Conservation (phyloP, 2,888 invertebrate species). For the Epinotia brunnichana region DNA sequence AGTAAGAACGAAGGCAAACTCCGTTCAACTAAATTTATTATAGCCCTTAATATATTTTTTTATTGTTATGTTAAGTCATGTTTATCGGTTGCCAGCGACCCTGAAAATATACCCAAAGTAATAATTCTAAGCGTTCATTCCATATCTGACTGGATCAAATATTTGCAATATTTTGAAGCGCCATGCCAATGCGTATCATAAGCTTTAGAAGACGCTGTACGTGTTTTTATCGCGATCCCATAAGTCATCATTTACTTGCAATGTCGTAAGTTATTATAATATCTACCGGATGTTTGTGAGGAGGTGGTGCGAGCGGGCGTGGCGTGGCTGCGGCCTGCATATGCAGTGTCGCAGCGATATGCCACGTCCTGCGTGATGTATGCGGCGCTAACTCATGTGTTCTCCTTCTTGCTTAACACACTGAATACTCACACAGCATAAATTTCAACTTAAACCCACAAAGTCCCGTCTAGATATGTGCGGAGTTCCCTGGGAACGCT, state of each 20-base stretch:
- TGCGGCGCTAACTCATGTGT: slow-evolving; percentile 70
- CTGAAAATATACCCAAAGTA: too few species aligned
- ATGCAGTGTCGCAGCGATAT: slow-evolving; percentile 71
- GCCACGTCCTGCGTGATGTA: slow-evolving; percentile 75
- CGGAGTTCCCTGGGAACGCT: slow-evolving; percentile 71
- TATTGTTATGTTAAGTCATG: too few species aligned
- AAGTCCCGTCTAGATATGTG: slow-evolving; percentile 71
- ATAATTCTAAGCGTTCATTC: too few species aligned
- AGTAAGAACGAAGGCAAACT: too few species aligned
- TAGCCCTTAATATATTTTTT: too few species aligned
- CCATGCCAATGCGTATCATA: not conserved
- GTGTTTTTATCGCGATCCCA: slow-evolving; percentile 41
- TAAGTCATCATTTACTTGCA: slow-evolving; percentile 49
- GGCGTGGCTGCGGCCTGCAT: slow-evolving; percentile 58
- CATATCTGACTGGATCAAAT: too few species aligned
- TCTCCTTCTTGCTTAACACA: slow-evolving; percentile 73
- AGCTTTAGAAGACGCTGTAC: slow-evolving; percentile 35
- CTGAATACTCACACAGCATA: slow-evolving; percentile 72
- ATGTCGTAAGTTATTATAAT: slow-evolving; percentile 48
- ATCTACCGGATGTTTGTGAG: slow-evolving; percentile 42
- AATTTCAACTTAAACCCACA: slow-evolving; percentile 76
- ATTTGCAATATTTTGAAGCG: too few species aligned
- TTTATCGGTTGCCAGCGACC: too few species aligned
- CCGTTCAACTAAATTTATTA: too few species aligned
- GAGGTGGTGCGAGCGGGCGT: slow-evolving; percentile 44